Base-by-base conservation (phyloP, 2,888 invertebrate species). In the Pecten maximus region DNA sequence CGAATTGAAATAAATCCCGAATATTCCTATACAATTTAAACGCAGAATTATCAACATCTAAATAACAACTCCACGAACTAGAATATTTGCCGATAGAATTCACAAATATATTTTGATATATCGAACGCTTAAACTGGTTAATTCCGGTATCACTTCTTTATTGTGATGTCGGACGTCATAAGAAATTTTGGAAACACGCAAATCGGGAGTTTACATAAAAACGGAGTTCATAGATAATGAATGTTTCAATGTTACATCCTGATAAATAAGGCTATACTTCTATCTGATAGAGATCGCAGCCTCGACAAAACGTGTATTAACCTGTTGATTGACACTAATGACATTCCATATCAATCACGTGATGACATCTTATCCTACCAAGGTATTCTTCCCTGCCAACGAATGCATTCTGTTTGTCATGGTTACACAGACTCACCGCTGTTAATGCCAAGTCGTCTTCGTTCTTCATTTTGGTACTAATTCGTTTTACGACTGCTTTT, bases 301-400 rank as follows among this genome's bases (percentile, higher is more conserved):
- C 15, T 35, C 28, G 35, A 10, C 35, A 15, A 23, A n/a, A 74
- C 28, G 35, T 35, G 28, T 74, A 74, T 74, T 74, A 74, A 74
- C 74, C 74, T 74, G 74, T 35, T 35, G 74, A 74, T 28, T 74
- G 74, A 74, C 74, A 35, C 74, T 74, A 35, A 74, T 74, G 19
- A 35, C 28, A 23, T 74, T 74, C 15, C 23, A 74, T 35, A 74
- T 74, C 74, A 74, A 74, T 74, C 74, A 74, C 35, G 35, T 74
- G 28, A 74, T 35, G 74, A 35, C 35, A 35, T 74, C 4, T 74
- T 74, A 74, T 74, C 74, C 3, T 74, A 74, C 74, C 35, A 35
- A 35, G 35, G 28, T 15, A 2, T 35, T 74, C 74, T 35, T 12
- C 74, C 1, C 15, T 74, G 74, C 74, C 74, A 74, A 54, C n/a